Base-by-base conservation (phyloP, 1,140 invertebrate species). In the Samia ricini region DNA sequence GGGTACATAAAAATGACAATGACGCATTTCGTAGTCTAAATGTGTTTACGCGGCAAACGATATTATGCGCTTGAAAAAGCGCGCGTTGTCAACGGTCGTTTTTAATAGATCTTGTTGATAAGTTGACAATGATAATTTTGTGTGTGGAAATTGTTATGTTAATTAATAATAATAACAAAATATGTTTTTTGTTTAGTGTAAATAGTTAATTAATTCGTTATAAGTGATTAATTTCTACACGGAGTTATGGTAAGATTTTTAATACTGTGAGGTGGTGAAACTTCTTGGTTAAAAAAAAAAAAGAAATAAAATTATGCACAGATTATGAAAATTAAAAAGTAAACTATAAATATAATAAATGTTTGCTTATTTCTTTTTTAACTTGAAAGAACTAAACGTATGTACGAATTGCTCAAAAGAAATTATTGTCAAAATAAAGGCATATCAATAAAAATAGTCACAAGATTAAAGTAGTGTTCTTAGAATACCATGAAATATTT, bases 21-120 rank as follows among this genome's bases (percentile, higher is more conserved):
- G 60, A 66, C 60, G 60, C 61, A 56, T 62, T 42, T n/a, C 51
- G 64, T 61, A 60, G 61, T 66, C 64, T 66, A 66, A 61, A 51
- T 60, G 62, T 59, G 29, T 66, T 62, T 54, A 57, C 50, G 60
- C 64, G 56, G 59, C 60, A 57, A 66, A 54, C 55, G 60, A 52
- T 48, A 52, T 51, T 29, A 65, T 66, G 64, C 48, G 59, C n/a
- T 23, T 18, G 23, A 23, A 60, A 60, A 56, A 61, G 54, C 58
- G 52, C 52, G 58, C 10, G 59, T 52, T 18, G 22, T 6, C 55
- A 10, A 21, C 33, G 33, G 10, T 15, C 15, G n/a, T 36, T 26
- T 66, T 50, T 19, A 22, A 42, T 36, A 56, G 54, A 20, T 10
- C 33, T 64, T 60, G 42, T 56, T 51, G 58, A 61, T 15, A 55